Conservation (phyloP, 2,888 invertebrate species). For the Seladonia tumulorum region DNA sequence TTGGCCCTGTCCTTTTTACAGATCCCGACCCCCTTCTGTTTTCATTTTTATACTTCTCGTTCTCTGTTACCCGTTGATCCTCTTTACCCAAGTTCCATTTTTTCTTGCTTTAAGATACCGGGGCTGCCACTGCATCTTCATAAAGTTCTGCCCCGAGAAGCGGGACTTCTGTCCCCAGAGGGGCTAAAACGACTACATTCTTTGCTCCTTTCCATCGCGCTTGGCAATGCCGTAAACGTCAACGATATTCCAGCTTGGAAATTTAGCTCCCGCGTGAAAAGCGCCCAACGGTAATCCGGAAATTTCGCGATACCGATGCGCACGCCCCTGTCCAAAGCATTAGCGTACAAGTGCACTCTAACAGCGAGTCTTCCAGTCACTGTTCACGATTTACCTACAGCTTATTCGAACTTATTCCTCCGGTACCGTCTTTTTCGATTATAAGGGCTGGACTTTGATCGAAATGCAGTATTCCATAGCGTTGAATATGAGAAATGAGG, state of each 20-base stretch:
- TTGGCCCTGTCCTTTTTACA: slow-evolving; percentile 25
- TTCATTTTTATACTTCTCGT: slow-evolving; percentile 38
- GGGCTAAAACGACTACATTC: slow-evolving; percentile 68
- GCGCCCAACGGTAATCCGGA: neutral
- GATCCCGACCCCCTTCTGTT: slow-evolving; percentile 24
- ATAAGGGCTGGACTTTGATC: neutral
- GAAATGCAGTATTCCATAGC: neutral
- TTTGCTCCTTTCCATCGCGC: slow-evolving; percentile 25
- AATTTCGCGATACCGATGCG: neutral
- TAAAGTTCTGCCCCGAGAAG: slow-evolving; percentile 30
- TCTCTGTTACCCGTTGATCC: slow-evolving; percentile 39
- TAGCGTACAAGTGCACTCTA: neutral
- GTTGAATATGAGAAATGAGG: neutral
- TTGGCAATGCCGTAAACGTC: slow-evolving; percentile 23
- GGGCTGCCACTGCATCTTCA: slow-evolving; percentile 36
- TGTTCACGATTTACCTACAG: neutral
- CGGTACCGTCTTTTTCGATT: neutral
- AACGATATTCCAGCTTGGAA: slow-evolving; percentile 24
- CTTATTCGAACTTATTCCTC: neutral
- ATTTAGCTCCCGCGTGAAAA: slow-evolving; percentile 21
- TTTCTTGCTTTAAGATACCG: slow-evolving; percentile 28
- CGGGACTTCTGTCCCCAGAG: slow-evolving; percentile 57
- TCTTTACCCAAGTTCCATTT: slow-evolving; percentile 25
- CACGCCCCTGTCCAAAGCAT: neutral
- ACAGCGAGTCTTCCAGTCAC: neutral